A percentile compares a stretch with the other conserved stretches of the same genome.
Conservation (phyloP, 2,888 invertebrate genomes). For the Tethea ocularis region DNA sequence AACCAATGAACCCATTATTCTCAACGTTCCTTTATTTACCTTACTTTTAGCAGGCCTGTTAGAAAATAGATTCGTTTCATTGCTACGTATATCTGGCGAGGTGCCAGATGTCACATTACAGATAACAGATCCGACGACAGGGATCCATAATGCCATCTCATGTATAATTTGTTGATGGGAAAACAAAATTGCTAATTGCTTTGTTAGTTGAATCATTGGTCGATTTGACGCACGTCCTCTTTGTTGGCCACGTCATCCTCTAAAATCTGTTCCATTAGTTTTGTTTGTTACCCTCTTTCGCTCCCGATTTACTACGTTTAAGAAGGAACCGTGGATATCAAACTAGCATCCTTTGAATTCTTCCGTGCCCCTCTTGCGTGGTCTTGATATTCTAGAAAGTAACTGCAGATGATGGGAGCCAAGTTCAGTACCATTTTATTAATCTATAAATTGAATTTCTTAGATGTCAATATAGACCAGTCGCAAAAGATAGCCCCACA, state of each 20-base stretch:
- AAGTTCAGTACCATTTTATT: no score
- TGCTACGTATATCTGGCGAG: conserved; percentile 25
- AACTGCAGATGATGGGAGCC: no score
- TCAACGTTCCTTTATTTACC: neutral
- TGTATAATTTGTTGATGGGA: neutral
- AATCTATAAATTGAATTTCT: no score
- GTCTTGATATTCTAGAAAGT: no score
- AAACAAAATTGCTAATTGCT: conserved; percentile 2
- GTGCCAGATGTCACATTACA: conserved; percentile 38
- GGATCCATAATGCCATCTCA: neutral
- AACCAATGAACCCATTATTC: neutral
- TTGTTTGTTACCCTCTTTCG: no score
- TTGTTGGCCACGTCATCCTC: neutral
- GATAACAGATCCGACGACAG: neutral
- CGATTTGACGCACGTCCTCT: neutral
- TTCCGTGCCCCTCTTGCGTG: no score
- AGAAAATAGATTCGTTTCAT: conserved; percentile 37
- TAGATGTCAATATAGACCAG: no score
- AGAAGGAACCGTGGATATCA: no score
- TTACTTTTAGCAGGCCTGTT: conserved; percentile 11
- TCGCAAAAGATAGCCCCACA: no score
- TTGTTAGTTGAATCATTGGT: neutral
- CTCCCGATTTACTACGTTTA: no score
- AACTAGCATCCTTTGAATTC: no score
- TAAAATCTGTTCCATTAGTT: neutral